Base-by-base conservation (phyloP, 2,113 vertebrate genomes). In the Cyphomyrus plagiostoma region DNA sequence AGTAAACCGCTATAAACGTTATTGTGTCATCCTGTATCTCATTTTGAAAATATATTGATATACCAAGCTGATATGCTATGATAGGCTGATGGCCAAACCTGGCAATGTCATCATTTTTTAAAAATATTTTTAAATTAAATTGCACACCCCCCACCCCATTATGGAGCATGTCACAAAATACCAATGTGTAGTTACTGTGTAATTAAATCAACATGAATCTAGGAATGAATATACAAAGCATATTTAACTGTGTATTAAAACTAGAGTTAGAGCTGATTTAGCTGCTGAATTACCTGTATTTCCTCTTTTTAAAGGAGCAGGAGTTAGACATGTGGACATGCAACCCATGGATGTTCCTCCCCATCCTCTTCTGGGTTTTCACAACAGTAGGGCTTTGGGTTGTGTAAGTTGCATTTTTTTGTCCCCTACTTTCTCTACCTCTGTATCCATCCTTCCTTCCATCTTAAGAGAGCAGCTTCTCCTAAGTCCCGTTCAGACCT, bases 281-380 rank as follows among this genome's bases (percentile, higher is more conserved):
- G 8, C 58, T 66, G 58, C 21, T 52, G 9, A 53, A 2, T 52
- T 10, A 50, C 35, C 50, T 48, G 10, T 19, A 39, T 90, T 10
- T 58, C 42, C 50, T 42, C 50, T 80, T 82, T 11, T 82, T 45
- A 82, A 30, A 88, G 86, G 89, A 35, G 21, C 4, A 17, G 26
- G 7, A 86, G 48, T 58, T 17, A 85, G 86, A n/a, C 66, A 95
- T 95, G 94, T 95, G 94, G 95, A 96, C 95, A 89, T 97, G 92
- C 94, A 98, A 97, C 0, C 93, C 94, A 2, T 98, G 98, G 98
- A 97, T 96, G 93, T 96, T 99, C 91, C 94, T 98, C 48, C 97
- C 98, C 77, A 95, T 97, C 15, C 92, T 97, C 50, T 97, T 97
- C 89, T 96, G 97, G 21, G 48, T 95, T 74, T 95, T 96, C 91